Percentiles rank a stretch among this genome's conserved stretches.
phyloP scores from a whole-genome alignment of 2,113 vertebrate genomes.

The Macaca nemestrina region DNA sequence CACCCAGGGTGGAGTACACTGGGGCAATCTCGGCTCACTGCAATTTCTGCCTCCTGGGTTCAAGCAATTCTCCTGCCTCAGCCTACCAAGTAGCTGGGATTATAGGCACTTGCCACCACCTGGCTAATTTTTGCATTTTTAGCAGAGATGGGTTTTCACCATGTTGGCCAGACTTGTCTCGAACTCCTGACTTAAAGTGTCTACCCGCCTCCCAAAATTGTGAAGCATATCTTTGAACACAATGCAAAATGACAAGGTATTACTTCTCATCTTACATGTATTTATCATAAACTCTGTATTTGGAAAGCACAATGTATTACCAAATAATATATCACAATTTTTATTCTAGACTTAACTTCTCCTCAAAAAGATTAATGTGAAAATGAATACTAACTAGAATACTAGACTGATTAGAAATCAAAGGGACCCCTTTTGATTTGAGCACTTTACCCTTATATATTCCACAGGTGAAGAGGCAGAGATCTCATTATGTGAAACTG shows the following conservation, averaged over 20 bases:
- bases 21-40: too few relatives aligned
- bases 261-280: neutral
- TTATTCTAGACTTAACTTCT: neutral
- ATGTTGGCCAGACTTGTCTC: too few relatives aligned
- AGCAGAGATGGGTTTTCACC: too few relatives aligned
- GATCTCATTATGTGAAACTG: accelerated
- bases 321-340: neutral
- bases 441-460: neutral
- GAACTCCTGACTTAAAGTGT: too few relatives aligned
- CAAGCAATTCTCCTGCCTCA: too few relatives aligned
- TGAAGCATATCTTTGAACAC: neutral
- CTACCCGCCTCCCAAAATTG: too few relatives aligned
- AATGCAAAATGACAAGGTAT: neutral
- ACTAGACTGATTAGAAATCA: neutral
- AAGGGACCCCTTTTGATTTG: neutral
- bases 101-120: too few relatives aligned
- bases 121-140: too few relatives aligned
- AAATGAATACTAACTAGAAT: neutral
- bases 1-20: too few relatives aligned
- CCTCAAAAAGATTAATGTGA: neutral
- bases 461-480: neutral
- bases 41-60: too few relatives aligned
- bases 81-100: too few relatives aligned
- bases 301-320: neutral
- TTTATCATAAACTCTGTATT: neutral